A percentile compares a stretch with the other conserved stretches of the same genome.
These are phyloP conservation scores for Axis porcinus DNA, from an alignment of 2,113 vertebrate species.

Conservation along the genomic window DNA sequence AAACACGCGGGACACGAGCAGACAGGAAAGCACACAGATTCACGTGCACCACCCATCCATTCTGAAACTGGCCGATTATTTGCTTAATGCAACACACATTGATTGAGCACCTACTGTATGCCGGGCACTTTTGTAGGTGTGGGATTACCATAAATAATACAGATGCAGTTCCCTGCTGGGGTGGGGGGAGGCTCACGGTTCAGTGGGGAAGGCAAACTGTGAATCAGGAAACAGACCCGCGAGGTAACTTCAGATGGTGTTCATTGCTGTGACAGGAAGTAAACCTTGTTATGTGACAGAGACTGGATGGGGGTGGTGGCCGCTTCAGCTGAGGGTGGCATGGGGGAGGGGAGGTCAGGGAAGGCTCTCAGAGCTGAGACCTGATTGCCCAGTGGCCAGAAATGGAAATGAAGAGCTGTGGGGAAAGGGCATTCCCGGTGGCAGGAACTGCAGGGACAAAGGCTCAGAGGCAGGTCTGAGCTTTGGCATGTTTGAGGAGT, in stretches of 20 bases:
- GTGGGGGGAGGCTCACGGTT: background rate
- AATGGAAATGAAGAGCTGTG: background rate
- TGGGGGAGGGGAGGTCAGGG: background rate
- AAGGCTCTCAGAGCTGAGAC: background rate
- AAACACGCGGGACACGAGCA: background rate
- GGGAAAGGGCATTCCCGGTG: background rate
- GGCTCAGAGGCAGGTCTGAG: background rate
- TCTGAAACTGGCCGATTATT: accelerated
- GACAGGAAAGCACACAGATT: no score
- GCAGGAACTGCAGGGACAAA: background rate
- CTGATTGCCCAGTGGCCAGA: background rate
- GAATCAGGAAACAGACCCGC: background rate
- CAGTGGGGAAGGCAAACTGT: background rate
- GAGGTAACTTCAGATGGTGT: background rate
- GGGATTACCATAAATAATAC: no score
- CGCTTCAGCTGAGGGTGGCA: background rate
- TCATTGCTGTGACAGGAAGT: background rate
- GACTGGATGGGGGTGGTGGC: background rate
- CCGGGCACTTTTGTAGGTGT: background rate
- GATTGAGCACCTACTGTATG: background rate
- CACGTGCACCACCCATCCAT: background rate
- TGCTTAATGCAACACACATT: background rate
- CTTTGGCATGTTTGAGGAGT: accelerated
- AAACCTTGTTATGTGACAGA: background rate
- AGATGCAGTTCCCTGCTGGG: accelerated